Conservation (phyloP, 1,140 invertebrate genomes). For the Pseudomyrmex cubaensis region DNA sequence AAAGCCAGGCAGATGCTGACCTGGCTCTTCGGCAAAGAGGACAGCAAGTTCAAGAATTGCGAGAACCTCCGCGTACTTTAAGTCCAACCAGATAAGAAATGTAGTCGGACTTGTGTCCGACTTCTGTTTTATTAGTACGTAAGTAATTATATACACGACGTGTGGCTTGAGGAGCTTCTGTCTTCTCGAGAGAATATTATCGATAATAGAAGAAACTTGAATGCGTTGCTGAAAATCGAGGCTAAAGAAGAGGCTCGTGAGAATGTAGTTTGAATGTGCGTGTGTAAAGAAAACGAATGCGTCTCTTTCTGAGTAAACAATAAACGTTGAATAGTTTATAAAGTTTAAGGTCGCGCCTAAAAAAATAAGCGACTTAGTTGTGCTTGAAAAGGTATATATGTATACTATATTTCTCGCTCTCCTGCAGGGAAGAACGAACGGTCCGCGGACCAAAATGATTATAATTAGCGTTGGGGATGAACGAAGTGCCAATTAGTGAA, state of each 20-base stretch:
- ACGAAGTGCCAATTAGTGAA: constrained; percentile 68
- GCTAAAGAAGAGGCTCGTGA: constrained; percentile 1
- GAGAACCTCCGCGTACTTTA: constrained; percentile 94
- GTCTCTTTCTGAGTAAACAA: constrained; percentile 22
- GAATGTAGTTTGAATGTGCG: not conserved
- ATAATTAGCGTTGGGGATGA: constrained; percentile 40
- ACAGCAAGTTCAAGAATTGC: constrained; percentile 96
- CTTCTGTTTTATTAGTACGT: constrained; percentile 42
- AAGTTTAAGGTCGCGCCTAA: not conserved
- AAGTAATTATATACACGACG: constrained; percentile 15
- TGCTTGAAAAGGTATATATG: not conserved
- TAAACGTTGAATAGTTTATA: not conserved
- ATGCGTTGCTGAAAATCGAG: not conserved
- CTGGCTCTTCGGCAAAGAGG: constrained; percentile 95
- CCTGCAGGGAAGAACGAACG: not conserved
- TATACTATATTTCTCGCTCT: constrained; percentile 24
- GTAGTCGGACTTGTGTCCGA: constrained; percentile 13
- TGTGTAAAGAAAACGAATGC: not conserved
- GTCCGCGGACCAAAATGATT: constrained; percentile 50
- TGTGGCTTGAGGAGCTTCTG: constrained; percentile 4
- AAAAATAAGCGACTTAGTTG: not conserved
- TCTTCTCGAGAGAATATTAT: not conserved
- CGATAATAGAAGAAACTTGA: constrained; percentile 6
- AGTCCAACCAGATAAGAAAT: constrained; percentile 64
- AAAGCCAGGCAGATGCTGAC: constrained; percentile 95